These are phyloP conservation scores for Sphinx pinastri DNA, from an alignment of 2,888 invertebrate genomes.

Conservation along the genomic window DNA sequence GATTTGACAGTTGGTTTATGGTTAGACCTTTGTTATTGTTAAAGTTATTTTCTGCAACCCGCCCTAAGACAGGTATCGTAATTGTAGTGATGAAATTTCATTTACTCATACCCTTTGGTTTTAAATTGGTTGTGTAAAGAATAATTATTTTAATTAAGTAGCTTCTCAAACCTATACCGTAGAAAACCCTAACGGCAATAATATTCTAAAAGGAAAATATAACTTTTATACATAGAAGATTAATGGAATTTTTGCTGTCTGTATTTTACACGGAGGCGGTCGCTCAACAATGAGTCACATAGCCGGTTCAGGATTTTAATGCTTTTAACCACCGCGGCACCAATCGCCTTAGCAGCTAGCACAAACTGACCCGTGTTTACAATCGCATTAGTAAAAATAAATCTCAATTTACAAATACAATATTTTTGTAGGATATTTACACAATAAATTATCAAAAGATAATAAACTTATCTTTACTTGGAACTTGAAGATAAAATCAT, in stretches of 20 bases:
- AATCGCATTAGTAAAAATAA: not conserved
- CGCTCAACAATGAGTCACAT: slow-evolving; percentile 58
- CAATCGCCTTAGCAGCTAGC: too few relatives aligned
- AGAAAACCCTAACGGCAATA: too few relatives aligned
- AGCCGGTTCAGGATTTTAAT: slow-evolving; percentile 50
- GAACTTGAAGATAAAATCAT: slow-evolving; percentile 7
- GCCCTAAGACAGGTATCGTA: too few relatives aligned
- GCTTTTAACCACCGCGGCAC: too few relatives aligned
- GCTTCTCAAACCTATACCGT: too few relatives aligned
- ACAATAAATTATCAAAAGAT: slow-evolving; percentile 4
- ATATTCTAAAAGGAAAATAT: not conserved
- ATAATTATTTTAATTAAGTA: too few relatives aligned
- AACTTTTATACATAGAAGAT: not conserved
- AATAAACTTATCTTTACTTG: slow-evolving; percentile 12
- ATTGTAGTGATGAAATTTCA: too few relatives aligned
- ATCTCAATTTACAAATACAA: not conserved
- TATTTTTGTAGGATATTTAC: not conserved
- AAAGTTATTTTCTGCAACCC: too few relatives aligned
- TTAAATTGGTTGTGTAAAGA: too few relatives aligned
- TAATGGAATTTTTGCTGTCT: not conserved
- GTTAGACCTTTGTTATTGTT: too few relatives aligned
- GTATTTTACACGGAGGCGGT: slow-evolving; percentile 34
- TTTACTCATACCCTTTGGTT: too few relatives aligned
- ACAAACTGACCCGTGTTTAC: not conserved
- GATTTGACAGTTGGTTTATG: too few relatives aligned